These are phyloP conservation scores for Sakesphorus luctuosus DNA, from an alignment of 2,113 vertebrate species.

Conservation along the genomic window DNA sequence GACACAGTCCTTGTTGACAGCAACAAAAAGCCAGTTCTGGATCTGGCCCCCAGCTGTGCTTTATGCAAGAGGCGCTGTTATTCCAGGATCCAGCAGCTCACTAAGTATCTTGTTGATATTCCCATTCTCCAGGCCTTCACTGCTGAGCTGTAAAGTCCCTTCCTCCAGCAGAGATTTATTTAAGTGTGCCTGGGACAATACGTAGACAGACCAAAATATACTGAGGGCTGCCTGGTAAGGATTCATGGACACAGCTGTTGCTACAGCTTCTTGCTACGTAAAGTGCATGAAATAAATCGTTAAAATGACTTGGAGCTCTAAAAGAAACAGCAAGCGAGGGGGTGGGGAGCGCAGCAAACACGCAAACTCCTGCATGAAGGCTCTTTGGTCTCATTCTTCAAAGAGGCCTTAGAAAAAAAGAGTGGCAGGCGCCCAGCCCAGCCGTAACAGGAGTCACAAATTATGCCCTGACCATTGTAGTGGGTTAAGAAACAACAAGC, in stretches of 20 bases:
- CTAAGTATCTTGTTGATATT: neutral
- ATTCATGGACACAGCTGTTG: constrained; percentile 2
- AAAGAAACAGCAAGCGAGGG: constrained; percentile 27
- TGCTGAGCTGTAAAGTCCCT: neutral
- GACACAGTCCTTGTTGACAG: neutral
- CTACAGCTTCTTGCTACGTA: constrained; percentile 43
- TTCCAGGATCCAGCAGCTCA: neutral
- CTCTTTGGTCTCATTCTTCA: constrained; percentile 57
- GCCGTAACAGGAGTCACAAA: constrained; percentile 50
- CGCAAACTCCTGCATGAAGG: neutral
- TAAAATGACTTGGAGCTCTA: neutral
- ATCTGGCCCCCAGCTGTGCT: neutral
- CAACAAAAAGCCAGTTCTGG: accelerated
- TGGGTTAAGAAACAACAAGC: constrained; percentile 28
- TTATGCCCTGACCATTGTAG: constrained; percentile 19
- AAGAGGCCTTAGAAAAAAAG: constrained; percentile 40
- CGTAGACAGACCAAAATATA: neutral
- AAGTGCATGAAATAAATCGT: constrained; percentile 52
- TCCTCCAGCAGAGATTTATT: constrained; percentile 16
- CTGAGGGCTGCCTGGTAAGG: neutral
- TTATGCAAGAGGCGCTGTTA: neutral
- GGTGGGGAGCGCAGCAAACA: neutral
- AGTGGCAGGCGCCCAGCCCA: neutral
- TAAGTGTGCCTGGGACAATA: neutral
- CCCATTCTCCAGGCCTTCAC: neutral